Conservation (phyloP, 2,113 vertebrate species). For the Beaufortia kweichowensis region DNA sequence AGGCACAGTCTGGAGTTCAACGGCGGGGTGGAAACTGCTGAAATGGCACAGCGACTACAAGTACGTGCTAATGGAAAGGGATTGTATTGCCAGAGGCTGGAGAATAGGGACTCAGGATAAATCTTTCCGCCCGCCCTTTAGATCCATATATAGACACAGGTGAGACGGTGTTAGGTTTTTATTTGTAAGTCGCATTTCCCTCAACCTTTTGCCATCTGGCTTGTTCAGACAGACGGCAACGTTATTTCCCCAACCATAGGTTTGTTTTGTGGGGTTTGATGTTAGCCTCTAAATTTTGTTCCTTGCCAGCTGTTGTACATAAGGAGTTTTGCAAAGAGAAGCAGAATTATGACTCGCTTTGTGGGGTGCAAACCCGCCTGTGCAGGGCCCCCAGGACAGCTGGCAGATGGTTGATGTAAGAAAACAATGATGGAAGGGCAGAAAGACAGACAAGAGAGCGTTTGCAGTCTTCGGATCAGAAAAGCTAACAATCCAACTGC, state of each 20-base stretch:
- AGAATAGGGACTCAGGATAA: constrained; percentile 10
- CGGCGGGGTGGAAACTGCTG: constrained; percentile 53
- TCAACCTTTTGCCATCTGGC: constrained; percentile 22
- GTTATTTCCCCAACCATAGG: neutral
- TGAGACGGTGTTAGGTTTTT: constrained; percentile 10
- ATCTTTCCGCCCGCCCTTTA: neutral
- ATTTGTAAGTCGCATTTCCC: neutral
- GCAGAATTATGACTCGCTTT: constrained; percentile 30
- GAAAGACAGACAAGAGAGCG: constrained; percentile 5
- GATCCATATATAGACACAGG: constrained; percentile 22
- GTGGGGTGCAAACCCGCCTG: neutral
- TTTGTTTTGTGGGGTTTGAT: constrained; percentile 1
- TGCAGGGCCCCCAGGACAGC: constrained; percentile 27
- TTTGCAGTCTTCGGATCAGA: constrained; percentile 9
- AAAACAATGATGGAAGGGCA: constrained; percentile 38
- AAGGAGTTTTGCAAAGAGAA: constrained; percentile 42
- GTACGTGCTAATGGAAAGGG: constrained; percentile 39
- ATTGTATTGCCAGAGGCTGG: constrained; percentile 31
- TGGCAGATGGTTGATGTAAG: constrained; percentile 48
- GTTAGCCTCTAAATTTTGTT: constrained; percentile 29
- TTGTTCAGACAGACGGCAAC: neutral
- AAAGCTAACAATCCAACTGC: constrained; percentile 3
- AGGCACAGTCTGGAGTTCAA: constrained; percentile 28
- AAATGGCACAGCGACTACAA: constrained; percentile 53
- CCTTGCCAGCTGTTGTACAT: constrained; percentile 39